A percentile compares a stretch with the other conserved stretches of the same genome.
phyloP scores from a whole-genome alignment of 2,888 invertebrate species.

The Crepidodera aurea region DNA sequence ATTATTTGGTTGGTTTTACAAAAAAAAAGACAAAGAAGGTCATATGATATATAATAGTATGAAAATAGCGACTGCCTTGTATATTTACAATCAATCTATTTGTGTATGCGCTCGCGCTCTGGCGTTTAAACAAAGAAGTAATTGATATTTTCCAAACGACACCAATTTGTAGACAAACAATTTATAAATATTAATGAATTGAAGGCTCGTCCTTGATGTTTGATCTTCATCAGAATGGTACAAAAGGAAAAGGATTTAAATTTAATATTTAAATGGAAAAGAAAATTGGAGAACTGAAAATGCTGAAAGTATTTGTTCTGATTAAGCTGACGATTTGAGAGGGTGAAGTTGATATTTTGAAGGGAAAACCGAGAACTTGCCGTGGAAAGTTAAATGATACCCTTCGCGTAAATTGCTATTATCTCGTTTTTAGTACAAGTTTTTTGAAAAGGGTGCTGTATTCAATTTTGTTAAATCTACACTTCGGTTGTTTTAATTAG shows the following conservation, averaged over 20 bases:
- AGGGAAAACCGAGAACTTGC: constrained; percentile 6
- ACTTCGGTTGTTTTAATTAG: constrained; percentile 1
- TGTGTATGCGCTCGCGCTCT: constrained; percentile 7
- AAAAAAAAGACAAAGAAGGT: too few species aligned
- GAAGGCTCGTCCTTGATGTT: constrained; percentile 8
- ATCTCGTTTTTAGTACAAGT: constrained; percentile 22
- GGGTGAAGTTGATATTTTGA: constrained; percentile 22
- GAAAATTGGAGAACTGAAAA: constrained; percentile 29
- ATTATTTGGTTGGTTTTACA: too few species aligned
- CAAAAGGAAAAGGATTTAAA: constrained; percentile 30
- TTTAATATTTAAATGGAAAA: constrained; percentile 34
- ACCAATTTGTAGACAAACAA: constrained; percentile 16
- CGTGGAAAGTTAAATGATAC: constrained; percentile 17
- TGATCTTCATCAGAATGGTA: constrained; percentile 19
- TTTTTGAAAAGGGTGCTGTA: constrained; percentile 14
- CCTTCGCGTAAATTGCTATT: constrained; percentile 13
- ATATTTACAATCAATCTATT: constrained; percentile 7
- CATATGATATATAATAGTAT: too few species aligned
- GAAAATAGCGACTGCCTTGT: too few species aligned
- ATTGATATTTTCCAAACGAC: constrained; percentile 15
- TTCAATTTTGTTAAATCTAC: constrained; percentile 13
- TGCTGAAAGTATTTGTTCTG: constrained; percentile 32
- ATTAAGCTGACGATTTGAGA: constrained; percentile 26
- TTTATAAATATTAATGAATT: constrained; percentile 27
- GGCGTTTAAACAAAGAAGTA: constrained; percentile 3